Base-by-base conservation (phyloP, 2,797 vertebrate genomes). In the Enteromius treurensis region DNA sequence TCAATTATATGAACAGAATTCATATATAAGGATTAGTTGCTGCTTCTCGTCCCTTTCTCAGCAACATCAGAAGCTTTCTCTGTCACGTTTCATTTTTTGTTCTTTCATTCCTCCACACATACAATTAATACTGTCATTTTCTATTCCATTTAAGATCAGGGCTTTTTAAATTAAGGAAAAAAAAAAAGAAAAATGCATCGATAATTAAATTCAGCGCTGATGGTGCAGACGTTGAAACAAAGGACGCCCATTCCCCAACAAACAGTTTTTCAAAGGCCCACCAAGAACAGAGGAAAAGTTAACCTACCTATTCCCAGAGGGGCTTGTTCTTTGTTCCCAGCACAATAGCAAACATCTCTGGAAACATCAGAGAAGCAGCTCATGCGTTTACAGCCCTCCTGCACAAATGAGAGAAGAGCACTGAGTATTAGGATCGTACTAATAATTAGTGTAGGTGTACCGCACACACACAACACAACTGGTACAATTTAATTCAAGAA, bases 351-450 rank as follows among this genome's bases (percentile, higher is more conserved):
- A 92, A 90, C 92, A 90, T 95, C 92, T 92, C 85, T 91, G 91
- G 90, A 89, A 86, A 92, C 94, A 94, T 95, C 93, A 95, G 94
- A 95, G 93, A 86, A 84, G 67, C 87, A 32, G 74, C 89, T 84
- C 83, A 15, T 88, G n/a, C 3, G 90, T 77, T 90, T 88, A 88
- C 70, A 85, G 86, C 90, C 88, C 87, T 37, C 83, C 82, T 26
- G 80, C 75, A 86, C 90, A 94, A 95, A 95, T 93, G 91, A 94
- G 90, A 90, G 88, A 87, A 81, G 91, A 93, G 89, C 86, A 45
- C 90, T 92, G 91, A 79, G 82, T 91, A 93, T 94, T 94, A 88
- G 89, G 92, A 90, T 88, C 90, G 90, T 91, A 89, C 83, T 45
- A 10, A 45, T 45, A 45, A 45, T 11, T 8, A n/a, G 69, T 86